phyloP scores from a whole-genome alignment of 2,113 vertebrate species.

The Tachuris rubrigastra region DNA sequence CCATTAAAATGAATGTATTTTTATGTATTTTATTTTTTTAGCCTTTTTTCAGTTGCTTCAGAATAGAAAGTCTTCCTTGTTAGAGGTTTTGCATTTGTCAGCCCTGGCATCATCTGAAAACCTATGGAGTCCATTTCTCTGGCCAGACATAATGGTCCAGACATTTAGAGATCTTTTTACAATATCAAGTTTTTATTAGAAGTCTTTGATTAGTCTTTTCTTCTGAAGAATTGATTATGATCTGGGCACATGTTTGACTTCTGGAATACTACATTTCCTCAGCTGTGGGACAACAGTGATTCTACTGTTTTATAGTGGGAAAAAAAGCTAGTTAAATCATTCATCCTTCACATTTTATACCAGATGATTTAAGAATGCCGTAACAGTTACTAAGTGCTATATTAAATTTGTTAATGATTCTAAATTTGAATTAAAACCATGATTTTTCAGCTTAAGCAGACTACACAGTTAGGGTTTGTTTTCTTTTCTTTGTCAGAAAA shows the following conservation, averaged over 20 bases:
- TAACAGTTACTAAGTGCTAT: background rate
- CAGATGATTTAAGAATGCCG: background rate
- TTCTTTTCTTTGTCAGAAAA: slow-evolving; percentile 43
- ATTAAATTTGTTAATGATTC: background rate
- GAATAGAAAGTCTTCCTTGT: background rate
- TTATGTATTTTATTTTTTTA: background rate
- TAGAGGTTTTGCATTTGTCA: background rate
- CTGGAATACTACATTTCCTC: background rate
- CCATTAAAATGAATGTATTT: background rate
- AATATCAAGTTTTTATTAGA: background rate
- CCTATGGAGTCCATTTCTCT: background rate
- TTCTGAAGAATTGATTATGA: slow-evolving; percentile 3
- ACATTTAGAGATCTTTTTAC: background rate
- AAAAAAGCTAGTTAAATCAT: background rate
- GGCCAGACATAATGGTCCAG: background rate
- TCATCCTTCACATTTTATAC: background rate
- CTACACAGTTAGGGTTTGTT: slow-evolving; percentile 19
- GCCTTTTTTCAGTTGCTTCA: background rate
- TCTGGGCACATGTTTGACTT: background rate
- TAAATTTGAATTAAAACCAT: background rate
- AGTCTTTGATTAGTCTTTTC: background rate
- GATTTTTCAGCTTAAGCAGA: slow-evolving; percentile 13
- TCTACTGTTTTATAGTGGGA: background rate
- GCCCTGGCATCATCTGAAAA: background rate
- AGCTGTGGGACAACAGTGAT: background rate